Evolutionary conservation across 2,888 invertebrate genomes (phyloP), one percentile per base, ranked within the genome.

Genomic region (Balanococcus diminutus): DNA sequence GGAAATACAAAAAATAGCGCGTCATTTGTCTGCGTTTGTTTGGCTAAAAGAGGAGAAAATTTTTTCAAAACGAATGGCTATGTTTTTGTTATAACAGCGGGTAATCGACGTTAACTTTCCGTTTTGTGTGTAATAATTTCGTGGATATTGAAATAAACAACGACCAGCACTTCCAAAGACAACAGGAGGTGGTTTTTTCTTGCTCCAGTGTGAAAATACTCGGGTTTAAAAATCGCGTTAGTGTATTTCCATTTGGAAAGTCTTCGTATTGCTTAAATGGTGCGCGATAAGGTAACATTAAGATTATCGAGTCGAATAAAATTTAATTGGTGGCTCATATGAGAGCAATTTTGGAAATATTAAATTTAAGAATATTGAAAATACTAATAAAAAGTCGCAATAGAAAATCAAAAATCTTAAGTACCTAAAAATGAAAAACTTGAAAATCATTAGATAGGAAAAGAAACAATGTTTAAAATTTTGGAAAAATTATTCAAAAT

Each of bases 81-180:
- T 82, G 82, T 82, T 82, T 82, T 82, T 42, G 42, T 82, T 81
- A 11, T 61, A 82, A 82, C 82, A 82, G 82, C 82, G 82, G 82
- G 82, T 82, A 82, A 82, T 51, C 82, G 46, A 46, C 82, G 82
- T 82, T 72, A 72, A 72, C 72, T 72, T 72, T 72, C 31, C 72
- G 72, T 72, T 72, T 32, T 72, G 72, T 72, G 72, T 72, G 25
- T 72, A 72, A 72, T 31, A 72, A 72, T 72, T 72, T 32, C 32
- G 72, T 72, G 32, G 72, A 72, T 72, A 72, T 72, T 31, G 72
- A 28, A 72, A 72, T 31, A 72, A 72, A 72, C 72, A 72, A 72
- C 72, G 72, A 72, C 72, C 72, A 72, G 72, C 72, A 72, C 72
- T 72, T 32, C 72, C 32, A 72, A 72, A 72, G 32, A 72, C 72